Base-by-base conservation (phyloP, 2,113 vertebrate species). In the Chunga burmeisteri region DNA sequence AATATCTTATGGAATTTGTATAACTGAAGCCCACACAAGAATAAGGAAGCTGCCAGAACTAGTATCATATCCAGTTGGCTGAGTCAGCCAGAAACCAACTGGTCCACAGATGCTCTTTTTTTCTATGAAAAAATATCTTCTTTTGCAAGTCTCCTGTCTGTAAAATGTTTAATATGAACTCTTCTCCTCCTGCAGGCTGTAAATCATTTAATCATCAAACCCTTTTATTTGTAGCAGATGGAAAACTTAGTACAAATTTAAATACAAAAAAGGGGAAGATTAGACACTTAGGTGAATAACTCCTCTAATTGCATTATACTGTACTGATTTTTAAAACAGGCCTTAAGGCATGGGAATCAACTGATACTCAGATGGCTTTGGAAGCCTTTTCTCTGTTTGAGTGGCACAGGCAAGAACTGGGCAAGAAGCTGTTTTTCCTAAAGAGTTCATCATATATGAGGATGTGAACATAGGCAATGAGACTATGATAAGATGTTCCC, bases 141-240 rank as follows among this genome's bases (percentile, higher is more conserved):
- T 74, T 86, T 95, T 91, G 46, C 75, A 84, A 87, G 66, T 89
- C 81, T 92, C 46, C 74, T 87, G 30, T 87, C 94, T 95, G 86
- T 80, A 96, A 87, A 95, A 68, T 50, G 21, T 94, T 95, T 89
- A 70, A 46, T 88, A 80, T 58, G 83, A 94, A 87, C 92, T 77
- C 47, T 81, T 95, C 88, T 95, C 36, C 66, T 93, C 80, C 86
- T 94, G 90, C 90, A 96, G 88, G 81, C 81, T 96, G 70, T 92
- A 94, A 97, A 97, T 96, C 73, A 94, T 96, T 96, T 97, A 95
- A 97, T 95, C 73, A 96, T 82, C 95, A 97, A 85, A 91, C 79
- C n/a, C 79, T 90, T 96, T 96, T 88, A 94, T 96, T 92, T 90
- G 83, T n/a, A 91, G 86, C 81, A 93, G 91, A 95, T 86, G 86